Conservation (phyloP, 2,113 vertebrate genomes). For the Xiphorhynchus elegans region DNA sequence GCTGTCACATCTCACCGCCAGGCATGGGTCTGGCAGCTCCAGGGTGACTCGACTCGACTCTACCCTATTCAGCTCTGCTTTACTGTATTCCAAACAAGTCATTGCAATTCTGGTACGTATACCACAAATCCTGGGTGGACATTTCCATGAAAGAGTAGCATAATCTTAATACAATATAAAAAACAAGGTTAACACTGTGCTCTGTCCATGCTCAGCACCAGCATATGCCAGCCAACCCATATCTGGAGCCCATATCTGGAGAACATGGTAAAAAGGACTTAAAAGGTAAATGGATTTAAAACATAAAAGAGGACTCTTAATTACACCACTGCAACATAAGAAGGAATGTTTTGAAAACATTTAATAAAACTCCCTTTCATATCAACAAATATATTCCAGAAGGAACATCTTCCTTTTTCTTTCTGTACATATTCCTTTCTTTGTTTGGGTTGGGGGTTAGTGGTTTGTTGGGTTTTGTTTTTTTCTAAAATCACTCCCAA, state of each 20-base stretch:
- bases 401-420: neutral
- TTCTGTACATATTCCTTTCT: neutral
- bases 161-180: too few relatives aligned
- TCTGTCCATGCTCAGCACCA: neutral
- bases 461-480: neutral
- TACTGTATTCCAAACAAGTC: neutral
- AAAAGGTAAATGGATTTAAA: neutral
- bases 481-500: neutral
- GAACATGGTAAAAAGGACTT: fast-evolving
- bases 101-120: fast-evolving
- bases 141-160: neutral
- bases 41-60: neutral
- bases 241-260: fast-evolving
- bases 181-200: fast-evolving
- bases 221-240: fast-evolving
- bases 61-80: too few relatives aligned
- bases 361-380: neutral
- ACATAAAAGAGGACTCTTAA: neutral
- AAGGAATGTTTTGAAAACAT: neutral
- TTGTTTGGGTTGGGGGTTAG: neutral
- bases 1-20: too few relatives aligned
- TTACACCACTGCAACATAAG: fast-evolving
- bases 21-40: too few relatives aligned
- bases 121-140: fast-evolving
- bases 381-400: neutral